These are phyloP conservation scores for Bombus haemorrhoidalis DNA, from an alignment of 1,140 invertebrate genomes.

Conservation along the genomic window DNA sequence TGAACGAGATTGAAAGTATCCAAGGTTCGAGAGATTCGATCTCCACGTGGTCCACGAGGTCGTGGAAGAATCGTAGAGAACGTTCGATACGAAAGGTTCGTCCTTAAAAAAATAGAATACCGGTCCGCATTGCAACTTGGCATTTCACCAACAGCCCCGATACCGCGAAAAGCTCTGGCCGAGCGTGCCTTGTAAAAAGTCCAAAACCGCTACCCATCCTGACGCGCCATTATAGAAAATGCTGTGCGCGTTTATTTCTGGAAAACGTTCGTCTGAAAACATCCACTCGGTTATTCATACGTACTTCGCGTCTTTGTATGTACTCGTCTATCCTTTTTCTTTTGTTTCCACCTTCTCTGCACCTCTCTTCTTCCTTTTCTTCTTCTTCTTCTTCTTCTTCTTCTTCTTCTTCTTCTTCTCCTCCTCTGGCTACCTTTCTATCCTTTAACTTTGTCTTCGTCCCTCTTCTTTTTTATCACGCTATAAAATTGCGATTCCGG, in stretches of 20 bases:
- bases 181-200: constrained; percentile 44
- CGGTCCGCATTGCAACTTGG: constrained; percentile 31
- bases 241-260: constrained; percentile 47
- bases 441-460: neutral
- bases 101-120: constrained; percentile 37
- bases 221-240: constrained; percentile 49
- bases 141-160: constrained; percentile 38
- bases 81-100: neutral
- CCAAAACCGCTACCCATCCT: constrained; percentile 39
- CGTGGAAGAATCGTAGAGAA: neutral
- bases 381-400: no score
- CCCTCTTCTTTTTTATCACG: constrained; percentile 54
- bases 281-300: constrained; percentile 58
- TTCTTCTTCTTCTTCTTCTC: neutral
- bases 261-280: constrained; percentile 43
- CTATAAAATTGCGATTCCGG: constrained; percentile 65
- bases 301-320: neutral
- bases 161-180: constrained; percentile 34
- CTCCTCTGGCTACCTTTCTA: constrained; percentile 18
- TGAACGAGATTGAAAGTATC: constrained; percentile 16
- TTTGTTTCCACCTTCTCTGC: neutral
- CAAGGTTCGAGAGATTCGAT: neutral
- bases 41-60: neutral
- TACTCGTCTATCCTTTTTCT: neutral
- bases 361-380: no score